phyloP scores from a whole-genome alignment of 2,888 invertebrate species.

The Tinea semifulvella region DNA sequence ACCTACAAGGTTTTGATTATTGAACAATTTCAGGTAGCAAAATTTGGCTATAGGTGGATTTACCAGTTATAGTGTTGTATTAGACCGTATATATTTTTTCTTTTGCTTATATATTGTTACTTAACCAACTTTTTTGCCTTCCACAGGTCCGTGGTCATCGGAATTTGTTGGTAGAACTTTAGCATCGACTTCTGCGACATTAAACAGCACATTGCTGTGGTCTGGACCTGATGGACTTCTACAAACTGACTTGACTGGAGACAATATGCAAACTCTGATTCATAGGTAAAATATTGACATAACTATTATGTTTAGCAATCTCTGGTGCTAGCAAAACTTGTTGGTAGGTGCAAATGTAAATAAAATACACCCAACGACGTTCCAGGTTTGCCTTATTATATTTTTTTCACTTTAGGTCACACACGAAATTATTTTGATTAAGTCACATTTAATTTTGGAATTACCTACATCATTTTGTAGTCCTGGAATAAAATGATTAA shows the following conservation, averaged over 20 bases:
- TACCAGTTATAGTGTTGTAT: no score
- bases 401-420: no score
- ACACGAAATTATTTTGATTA: no score
- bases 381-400: no score
- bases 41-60: no score
- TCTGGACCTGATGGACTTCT: constrained; percentile 78
- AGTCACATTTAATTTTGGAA: no score
- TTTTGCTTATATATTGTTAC: background rate
- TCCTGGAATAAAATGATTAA: no score
- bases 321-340: no score
- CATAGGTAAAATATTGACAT: constrained; percentile 47
- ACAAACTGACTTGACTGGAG: constrained; percentile 85
- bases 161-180: constrained; percentile 79
- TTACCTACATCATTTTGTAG: no score
- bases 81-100: background rate
- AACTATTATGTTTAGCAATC: background rate
- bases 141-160: constrained; percentile 78
- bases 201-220: constrained; percentile 75
- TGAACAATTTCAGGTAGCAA: no score
- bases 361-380: no score
- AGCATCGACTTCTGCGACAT: constrained; percentile 58
- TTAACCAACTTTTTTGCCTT: constrained; percentile 1
- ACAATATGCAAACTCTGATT: constrained; percentile 74
- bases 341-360: no score
- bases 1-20: background rate